Conservation (phyloP, 2,113 vertebrate genomes). For the Nothoprocta pentlandii region DNA sequence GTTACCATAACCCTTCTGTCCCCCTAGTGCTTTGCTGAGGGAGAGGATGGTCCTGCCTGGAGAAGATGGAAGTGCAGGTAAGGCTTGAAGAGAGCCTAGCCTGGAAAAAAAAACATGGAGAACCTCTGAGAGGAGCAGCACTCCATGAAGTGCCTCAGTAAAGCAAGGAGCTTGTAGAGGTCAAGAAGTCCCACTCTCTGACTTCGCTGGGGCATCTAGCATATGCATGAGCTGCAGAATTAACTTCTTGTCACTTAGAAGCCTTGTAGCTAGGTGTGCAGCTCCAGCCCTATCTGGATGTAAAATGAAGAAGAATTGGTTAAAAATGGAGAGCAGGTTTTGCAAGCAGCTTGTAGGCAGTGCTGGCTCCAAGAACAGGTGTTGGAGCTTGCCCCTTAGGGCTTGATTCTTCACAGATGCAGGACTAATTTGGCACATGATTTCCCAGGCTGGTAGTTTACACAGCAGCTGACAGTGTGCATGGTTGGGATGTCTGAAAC, state of each 20-base stretch:
- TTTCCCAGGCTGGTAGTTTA: slow-evolving; percentile 46
- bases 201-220: not conserved
- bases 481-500: not conserved
- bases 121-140: not conserved
- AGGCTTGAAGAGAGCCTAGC: not conserved
- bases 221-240: not conserved
- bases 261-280: not conserved
- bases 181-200: not conserved
- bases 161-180: not conserved
- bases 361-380: not conserved
- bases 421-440: slow-evolving; percentile 51
- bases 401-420: slow-evolving; percentile 49
- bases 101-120: not conserved
- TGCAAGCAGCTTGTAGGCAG: slow-evolving; percentile 13
- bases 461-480: not conserved
- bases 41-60: not conserved
- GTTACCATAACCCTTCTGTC: not conserved
- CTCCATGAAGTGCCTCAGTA: not conserved
- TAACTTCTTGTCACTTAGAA: not conserved
- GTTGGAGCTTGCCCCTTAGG: not conserved
- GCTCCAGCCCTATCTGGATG: not conserved
- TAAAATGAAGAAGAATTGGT: not conserved
- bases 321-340: slow-evolving; percentile 52
- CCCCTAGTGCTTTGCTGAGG: not conserved
- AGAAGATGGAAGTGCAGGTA: not conserved